These are phyloP conservation scores for Phanerotoma sp. DNA, from an alignment of 2,888 invertebrate genomes.

Conservation along the genomic window DNA sequence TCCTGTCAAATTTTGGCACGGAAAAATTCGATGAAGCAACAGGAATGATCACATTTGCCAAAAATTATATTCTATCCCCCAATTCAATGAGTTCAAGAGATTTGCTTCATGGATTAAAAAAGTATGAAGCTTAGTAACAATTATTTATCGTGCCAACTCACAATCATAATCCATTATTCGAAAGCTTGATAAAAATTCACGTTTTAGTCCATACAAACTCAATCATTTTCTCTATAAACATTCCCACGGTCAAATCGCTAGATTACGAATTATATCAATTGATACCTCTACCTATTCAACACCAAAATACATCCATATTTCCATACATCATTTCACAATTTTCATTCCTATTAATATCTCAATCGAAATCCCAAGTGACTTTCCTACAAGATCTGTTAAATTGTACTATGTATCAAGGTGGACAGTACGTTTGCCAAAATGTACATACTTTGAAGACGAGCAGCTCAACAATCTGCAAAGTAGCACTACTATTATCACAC, in stretches of 20 bases:
- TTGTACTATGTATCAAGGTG: conserved; percentile 7
- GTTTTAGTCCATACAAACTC: not conserved
- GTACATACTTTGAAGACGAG: conserved; percentile 1
- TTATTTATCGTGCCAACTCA: not conserved
- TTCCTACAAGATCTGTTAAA: conserved; percentile 9
- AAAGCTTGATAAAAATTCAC: not conserved
- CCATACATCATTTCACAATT: conserved; percentile 16
- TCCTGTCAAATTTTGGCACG: not conserved
- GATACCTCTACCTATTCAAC: conserved; percentile 21
- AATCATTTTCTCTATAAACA: conserved; percentile 13
- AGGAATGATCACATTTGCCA: conserved; percentile 11
- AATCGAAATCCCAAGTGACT: conserved; percentile 15
- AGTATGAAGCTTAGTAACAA: not conserved
- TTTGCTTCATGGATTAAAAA: conserved; percentile 2
- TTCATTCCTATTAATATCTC: conserved; percentile 10
- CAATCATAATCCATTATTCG: too few species aligned
- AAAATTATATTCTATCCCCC: conserved; percentile 16
- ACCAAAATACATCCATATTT: conserved; percentile 22
- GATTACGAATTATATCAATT: conserved; percentile 14
- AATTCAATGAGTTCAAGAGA: conserved; percentile 4
- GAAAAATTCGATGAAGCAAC: not conserved
- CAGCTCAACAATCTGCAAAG: conserved; percentile 5
- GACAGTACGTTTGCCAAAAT: conserved; percentile 8
- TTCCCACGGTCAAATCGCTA: conserved; percentile 9
- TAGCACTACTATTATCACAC: conserved; percentile 3